Percentiles rank a stretch among this genome's conserved stretches.
phyloP scores from a whole-genome alignment of 1,140 invertebrate species.

The Drosophila sechellia region DNA sequence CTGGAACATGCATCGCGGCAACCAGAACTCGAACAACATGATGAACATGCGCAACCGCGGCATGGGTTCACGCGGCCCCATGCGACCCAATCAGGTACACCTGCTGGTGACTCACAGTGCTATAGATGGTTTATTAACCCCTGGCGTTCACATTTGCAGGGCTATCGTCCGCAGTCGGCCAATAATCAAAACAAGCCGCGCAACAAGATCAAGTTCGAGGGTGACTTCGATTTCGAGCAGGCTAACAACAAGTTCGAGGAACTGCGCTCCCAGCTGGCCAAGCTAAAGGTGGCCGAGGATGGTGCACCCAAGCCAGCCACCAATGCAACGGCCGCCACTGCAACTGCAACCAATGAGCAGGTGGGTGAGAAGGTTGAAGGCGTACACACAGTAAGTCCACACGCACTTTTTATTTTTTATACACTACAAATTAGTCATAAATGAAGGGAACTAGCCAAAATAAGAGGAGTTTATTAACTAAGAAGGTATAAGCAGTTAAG shows the following conservation, averaged over 20 bases:
- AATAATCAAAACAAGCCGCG: slow-evolving; percentile 76
- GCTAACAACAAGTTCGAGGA: slow-evolving; percentile 98
- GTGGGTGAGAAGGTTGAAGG: slow-evolving; percentile 54
- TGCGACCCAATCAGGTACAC: slow-evolving; percentile 76
- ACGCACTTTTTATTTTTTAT: slow-evolving; percentile 26
- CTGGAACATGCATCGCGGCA: slow-evolving; percentile 81
- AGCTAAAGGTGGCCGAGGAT: slow-evolving; percentile 91
- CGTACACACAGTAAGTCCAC: slow-evolving; percentile 30
- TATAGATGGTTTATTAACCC: not conserved
- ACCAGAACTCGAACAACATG: slow-evolving; percentile 71
- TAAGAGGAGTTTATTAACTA: too few species aligned
- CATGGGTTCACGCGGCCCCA: slow-evolving; percentile 67
- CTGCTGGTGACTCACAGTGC: not conserved
- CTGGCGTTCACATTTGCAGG: slow-evolving; percentile 32
- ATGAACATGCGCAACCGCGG: slow-evolving; percentile 74
- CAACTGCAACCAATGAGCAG: slow-evolving; percentile 83
- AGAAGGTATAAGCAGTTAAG: too few species aligned
- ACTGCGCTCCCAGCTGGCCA: slow-evolving; percentile 92
- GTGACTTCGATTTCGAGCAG: slow-evolving; percentile 93
- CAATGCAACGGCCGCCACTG: slow-evolving; percentile 47
- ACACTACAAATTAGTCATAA: not conserved
- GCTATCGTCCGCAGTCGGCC: slow-evolving; percentile 73
- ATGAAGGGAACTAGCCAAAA: too few species aligned
- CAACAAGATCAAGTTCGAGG: slow-evolving; percentile 75
- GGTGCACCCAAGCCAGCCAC: slow-evolving; percentile 84